Percentiles rank a stretch among this genome's conserved stretches.
Evolutionary conservation across 2,888 invertebrate genomes (phyloP).

Genomic region (Baccha elongata): DNA sequence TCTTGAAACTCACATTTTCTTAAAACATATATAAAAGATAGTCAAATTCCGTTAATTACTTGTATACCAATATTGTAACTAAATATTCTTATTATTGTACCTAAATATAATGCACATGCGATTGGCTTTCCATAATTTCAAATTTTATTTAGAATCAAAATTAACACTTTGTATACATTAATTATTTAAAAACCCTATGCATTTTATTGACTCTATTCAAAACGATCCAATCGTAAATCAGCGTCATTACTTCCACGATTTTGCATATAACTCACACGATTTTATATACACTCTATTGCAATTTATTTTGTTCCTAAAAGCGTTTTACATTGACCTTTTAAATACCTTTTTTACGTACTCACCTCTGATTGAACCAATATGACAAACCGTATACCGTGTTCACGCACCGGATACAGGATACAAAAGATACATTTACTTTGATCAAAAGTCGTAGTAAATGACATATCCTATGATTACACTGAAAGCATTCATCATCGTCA

Average conservation of each 20-base stretch:
- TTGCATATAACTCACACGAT: no score
- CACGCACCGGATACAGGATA: not conserved
- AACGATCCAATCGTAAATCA: not conserved
- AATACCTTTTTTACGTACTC: not conserved
- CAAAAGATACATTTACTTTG: constrained; percentile 59
- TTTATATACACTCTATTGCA: not conserved
- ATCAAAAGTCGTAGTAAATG: constrained; percentile 66
- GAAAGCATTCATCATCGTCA: constrained; percentile 60
- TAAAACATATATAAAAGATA: no score
- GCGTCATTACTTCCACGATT: not conserved
- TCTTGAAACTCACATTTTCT: no score
- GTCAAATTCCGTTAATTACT: no score
- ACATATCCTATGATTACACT: constrained; percentile 50
- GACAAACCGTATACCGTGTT: not conserved
- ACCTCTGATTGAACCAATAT: not conserved
- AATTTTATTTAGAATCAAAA: no score
- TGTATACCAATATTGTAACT: no score
- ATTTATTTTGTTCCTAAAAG: not conserved
- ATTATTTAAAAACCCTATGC: no score
- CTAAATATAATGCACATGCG: no score
- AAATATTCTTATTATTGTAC: no score
- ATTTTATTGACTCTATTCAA: no score
- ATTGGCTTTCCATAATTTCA: no score
- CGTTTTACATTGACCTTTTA: constrained; percentile 27
- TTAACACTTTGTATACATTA: no score